Base-by-base conservation (phyloP, 2,797 vertebrate genomes). In the Alfaro cultratus region DNA sequence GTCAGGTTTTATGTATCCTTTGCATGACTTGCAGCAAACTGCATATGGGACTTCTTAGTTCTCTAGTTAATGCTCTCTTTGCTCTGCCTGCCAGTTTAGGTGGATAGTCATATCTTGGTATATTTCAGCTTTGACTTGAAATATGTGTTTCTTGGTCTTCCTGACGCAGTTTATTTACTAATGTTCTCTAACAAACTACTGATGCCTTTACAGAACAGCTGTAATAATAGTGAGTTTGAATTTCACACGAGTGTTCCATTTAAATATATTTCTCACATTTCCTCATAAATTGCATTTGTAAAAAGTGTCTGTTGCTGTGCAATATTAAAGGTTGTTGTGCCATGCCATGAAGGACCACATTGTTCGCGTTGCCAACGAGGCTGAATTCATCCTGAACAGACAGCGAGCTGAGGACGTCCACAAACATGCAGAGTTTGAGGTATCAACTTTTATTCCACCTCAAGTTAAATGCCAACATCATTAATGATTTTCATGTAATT, bases 291-390 rank as follows among this genome's bases (percentile, higher is more conserved):
- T 70, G 34, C 45, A 13, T 5, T 70, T 0, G 45, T 74, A 15
- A 36, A 18, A 15, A 36, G 1, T 74, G 18, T 75, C 53, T 47
- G 31, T 79, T 60, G 51, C 29, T 85, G 29, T 76, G 16, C 31
- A 1, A 74, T 78, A 29, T 89, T 90, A 68, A 83, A 99, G 98
- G 91, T 95, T 99, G 78, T 92, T 99, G 46, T 99, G 98, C 90
- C 98, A 99, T 72, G 98, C 98, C 76, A 99, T 99, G 98, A 99
- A 99, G 94, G 98, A 99, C 92, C 98, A 99, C 86, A 99, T 99
- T 73, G 98, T 99, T 2, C 97, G 98, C 15, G 98, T 99, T 0
- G 98, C 98, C 83, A 99, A 99, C 70, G 98, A 99, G 91, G 98
- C 98, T 0, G 98, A 99, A 91, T 99, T 99, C 91, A 99, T 99